A percentile compares a stretch with the other conserved stretches of the same genome.
Conservation (phyloP, 2,113 vertebrate genomes). For the Scophthalmus maximus region DNA sequence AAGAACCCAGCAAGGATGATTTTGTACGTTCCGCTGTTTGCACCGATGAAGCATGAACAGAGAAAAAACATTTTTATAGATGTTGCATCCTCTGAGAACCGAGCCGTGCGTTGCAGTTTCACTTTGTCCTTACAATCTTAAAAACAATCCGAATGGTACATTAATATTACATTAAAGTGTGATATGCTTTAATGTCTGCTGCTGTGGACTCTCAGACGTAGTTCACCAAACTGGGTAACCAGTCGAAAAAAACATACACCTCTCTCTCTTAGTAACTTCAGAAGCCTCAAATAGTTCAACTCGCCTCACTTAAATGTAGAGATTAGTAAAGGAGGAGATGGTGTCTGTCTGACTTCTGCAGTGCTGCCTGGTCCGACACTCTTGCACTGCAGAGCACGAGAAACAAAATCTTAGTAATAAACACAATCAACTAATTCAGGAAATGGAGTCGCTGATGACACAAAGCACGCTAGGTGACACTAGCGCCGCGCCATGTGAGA, state of each 20-base stretch:
- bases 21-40: neutral
- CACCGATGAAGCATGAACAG: neutral
- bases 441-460: conserved; percentile 24
- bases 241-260: conserved; percentile 38
- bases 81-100: conserved; percentile 16
- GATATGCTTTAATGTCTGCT: conserved; percentile 64
- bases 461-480: conserved; percentile 13
- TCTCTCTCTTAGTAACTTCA: conserved; percentile 65
- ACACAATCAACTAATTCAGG: conserved; percentile 48
- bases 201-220: conserved; percentile 47
- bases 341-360: neutral
- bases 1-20: neutral
- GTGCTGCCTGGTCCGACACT: conserved; percentile 47
- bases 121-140: conserved; percentile 40
- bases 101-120: conserved; percentile 60
- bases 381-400: conserved; percentile 48
- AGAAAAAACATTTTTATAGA: conserved; percentile 31
- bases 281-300: conserved; percentile 73
- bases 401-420: conserved; percentile 66
- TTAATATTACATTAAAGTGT: conserved; percentile 51
- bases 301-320: conserved; percentile 62
- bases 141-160: conserved; percentile 54
- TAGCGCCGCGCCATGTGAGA: neutral
- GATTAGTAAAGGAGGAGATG: conserved; percentile 23
- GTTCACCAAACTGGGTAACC: conserved; percentile 28